These are phyloP conservation scores for Leptinotarsa rubiginosa DNA, from an alignment of 2,888 invertebrate species.

Conservation along the genomic window DNA sequence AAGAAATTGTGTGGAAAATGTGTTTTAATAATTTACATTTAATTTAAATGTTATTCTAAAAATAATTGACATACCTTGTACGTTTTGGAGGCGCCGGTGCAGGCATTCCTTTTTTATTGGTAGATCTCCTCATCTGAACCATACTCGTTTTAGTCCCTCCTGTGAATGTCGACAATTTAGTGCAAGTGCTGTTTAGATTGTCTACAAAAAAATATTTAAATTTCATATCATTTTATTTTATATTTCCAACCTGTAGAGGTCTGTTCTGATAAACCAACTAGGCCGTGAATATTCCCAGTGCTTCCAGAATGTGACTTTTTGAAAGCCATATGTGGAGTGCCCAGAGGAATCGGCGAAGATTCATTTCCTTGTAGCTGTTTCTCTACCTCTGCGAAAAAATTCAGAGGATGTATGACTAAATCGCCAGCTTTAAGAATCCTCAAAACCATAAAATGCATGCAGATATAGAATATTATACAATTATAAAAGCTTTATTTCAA, in stretches of 20 bases:
- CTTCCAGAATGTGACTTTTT: slow-evolving; percentile 75
- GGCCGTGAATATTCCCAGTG: slow-evolving; percentile 72
- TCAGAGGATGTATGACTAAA: not conserved
- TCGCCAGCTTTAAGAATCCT: not conserved
- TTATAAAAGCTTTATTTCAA: no score
- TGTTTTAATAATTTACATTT: not conserved
- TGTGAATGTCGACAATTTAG: slow-evolving; percentile 75
- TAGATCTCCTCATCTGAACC: slow-evolving; percentile 88
- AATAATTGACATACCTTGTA: slow-evolving; percentile 76
- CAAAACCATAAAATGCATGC: no score
- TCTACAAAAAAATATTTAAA: slow-evolving; percentile 46
- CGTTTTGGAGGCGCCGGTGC: slow-evolving; percentile 96
- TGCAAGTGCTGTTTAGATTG: slow-evolving; percentile 59
- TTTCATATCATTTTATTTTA: not conserved
- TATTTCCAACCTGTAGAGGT: slow-evolving; percentile 42
- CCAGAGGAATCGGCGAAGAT: slow-evolving; percentile 66
- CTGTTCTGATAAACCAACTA: slow-evolving; percentile 62
- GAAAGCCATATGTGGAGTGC: slow-evolving; percentile 73
- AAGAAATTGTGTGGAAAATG: not conserved
- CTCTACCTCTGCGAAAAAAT: slow-evolving; percentile 83
- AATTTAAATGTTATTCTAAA: not conserved
- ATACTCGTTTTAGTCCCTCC: slow-evolving; percentile 72
- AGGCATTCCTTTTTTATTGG: slow-evolving; percentile 90
- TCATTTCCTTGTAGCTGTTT: slow-evolving; percentile 86
- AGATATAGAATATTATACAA: no score